phyloP scores from a whole-genome alignment of 2,113 vertebrate genomes.

The Odocoileus virginianus region DNA sequence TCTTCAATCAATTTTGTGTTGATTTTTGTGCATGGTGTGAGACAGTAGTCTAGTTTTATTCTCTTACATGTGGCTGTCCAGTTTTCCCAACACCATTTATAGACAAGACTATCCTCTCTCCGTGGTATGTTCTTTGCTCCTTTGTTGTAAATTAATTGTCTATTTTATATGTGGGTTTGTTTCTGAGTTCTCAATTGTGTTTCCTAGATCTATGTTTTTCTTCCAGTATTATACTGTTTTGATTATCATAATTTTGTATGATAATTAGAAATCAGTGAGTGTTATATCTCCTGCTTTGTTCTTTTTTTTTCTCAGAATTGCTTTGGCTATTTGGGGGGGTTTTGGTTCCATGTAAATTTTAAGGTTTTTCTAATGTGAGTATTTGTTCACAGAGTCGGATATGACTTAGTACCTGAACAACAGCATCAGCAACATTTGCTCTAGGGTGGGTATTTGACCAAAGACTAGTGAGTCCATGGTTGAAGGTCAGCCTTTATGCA shows the following conservation, averaged over 20 bases:
- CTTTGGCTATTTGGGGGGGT: background rate
- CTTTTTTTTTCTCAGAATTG: background rate
- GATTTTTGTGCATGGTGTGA: background rate
- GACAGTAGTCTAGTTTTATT: background rate
- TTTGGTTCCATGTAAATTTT: background rate
- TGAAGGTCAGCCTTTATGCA: background rate
- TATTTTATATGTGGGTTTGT: background rate
- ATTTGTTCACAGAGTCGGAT: background rate
- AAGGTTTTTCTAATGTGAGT: background rate
- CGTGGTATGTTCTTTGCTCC: background rate
- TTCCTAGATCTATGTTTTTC: background rate
- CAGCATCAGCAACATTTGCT: background rate
- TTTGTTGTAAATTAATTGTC: background rate
- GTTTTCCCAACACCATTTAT: background rate
- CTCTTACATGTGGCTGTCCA: background rate
- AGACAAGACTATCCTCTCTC: background rate
- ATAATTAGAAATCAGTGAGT: background rate
- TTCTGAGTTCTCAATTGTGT: background rate
- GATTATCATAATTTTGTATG: background rate
- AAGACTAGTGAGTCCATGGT: background rate
- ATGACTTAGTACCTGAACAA: background rate
- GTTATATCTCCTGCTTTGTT: background rate
- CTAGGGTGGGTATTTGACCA: background rate
- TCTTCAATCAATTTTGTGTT: background rate
- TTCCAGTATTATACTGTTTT: background rate